Base-by-base conservation (phyloP, 1,140 invertebrate genomes). In the Pseudomyrmex concolor region DNA sequence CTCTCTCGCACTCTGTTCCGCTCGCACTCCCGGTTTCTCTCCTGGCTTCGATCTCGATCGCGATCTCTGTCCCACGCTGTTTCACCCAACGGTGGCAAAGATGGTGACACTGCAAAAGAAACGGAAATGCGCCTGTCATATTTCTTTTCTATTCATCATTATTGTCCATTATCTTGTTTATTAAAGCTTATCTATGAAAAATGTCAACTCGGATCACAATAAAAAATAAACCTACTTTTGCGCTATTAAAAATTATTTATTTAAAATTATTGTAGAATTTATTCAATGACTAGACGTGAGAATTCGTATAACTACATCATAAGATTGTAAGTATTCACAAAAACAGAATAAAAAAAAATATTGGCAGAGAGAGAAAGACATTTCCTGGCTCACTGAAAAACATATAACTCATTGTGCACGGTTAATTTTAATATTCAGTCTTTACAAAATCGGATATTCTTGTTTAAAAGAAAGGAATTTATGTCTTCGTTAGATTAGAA, bases 1-100 rank as follows among this genome's bases (percentile, higher is more conserved):
- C 90, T 89, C 77, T 90, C 92, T 64, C 76, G 89, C 84, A 71
- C 84, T 72, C 87, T 92, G 34, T 34, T 34, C 34, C 34, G 34
- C n/a, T 92, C 91, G 19, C 89, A 72, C 15, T 91, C 91, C 48
- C 88, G 71, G 51, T 77, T 83, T 48, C 86, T 86, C 66, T 88
- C 86, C 22, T 84, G 85, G 48, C 63, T 70, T 12, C 84, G 63
- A 73, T 86, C 84, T 59, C 84, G 82, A 34, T 87, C 88, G 50
- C 76, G 89, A 59, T 90, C 83, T 63, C 88, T 90, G 59, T 90
- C 88, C 88, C 89, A 87, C 51, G 86, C 84, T 68, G 86, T 60
- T 82, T 90, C 89, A 9, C 74, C 80, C 60, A 89, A 62, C 43
- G 84, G 19, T 67, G 88, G 88, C 66, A 90, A 63, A 13, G 89